Evolutionary conservation across 1,140 invertebrate species (phyloP).

Genomic region (Drosophila dunni): DNA sequence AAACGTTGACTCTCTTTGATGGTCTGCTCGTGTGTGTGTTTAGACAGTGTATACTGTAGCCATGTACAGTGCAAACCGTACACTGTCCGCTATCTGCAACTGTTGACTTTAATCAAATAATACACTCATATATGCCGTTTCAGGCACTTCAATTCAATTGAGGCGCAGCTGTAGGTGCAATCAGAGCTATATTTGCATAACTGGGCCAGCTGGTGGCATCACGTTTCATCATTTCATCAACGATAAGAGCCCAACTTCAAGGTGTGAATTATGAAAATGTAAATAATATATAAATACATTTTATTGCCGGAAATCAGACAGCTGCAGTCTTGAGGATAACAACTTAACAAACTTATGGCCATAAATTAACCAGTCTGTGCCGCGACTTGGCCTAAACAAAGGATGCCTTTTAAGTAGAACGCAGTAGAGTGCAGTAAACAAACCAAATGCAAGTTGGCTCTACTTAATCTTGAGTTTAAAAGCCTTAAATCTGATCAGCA

Average conservation of each 20-base stretch:
- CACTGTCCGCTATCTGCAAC: constrained; percentile 18
- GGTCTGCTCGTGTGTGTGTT: background rate
- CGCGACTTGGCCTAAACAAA: background rate
- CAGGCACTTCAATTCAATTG: constrained; percentile 43
- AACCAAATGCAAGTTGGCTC: background rate
- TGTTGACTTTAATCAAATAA: constrained; percentile 73
- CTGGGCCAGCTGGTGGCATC: constrained; percentile 40
- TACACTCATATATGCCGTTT: constrained; percentile 25
- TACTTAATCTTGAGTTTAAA: too few relatives aligned
- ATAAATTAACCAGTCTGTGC: constrained; percentile 23
- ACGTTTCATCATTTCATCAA: constrained; percentile 6
- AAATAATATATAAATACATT: constrained; percentile 1
- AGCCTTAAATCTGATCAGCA: too few relatives aligned
- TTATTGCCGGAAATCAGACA: constrained; percentile 26
- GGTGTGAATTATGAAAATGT: constrained; percentile 14
- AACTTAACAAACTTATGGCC: constrained; percentile 14
- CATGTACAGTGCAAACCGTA: background rate
- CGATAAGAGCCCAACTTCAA: constrained; percentile 34
- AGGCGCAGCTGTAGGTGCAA: constrained; percentile 66
- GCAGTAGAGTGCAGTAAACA: background rate
- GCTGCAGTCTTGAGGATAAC: constrained; percentile 14
- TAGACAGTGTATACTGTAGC: constrained; percentile 12
- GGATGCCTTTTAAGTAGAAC: background rate
- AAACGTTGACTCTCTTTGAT: constrained; percentile 48
- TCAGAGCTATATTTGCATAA: constrained; percentile 66